Evolutionary conservation across 2,797 vertebrate species (phyloP), one percentile per base, ranked within the genome.

Genomic region (Sparidentex hasta): DNA sequence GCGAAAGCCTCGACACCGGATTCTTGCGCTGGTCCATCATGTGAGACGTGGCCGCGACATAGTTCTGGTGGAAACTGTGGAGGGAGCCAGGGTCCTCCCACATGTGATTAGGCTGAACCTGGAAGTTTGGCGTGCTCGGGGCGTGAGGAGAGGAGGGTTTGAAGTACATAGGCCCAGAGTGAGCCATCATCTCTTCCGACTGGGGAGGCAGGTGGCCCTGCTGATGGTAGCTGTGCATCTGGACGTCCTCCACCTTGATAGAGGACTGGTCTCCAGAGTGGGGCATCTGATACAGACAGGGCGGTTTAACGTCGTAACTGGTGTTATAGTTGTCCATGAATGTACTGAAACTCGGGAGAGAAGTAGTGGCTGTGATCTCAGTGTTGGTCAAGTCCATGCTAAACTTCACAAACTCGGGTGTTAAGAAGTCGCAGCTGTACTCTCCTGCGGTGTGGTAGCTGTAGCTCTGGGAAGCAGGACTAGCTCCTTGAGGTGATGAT

Each of bases 301-400:
- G 98, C 94, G 98, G 97, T 95, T 99, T 99, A 80, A 98, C 96
- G 96, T 99, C 98, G 97, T 98, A 99, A 93, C 96, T 93, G 80
- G 96, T 96, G 94, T 93, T 98, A 94, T 98, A 98, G 96, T 97
- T 97, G 96, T 99, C 98, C 96, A 98, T 97, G 96, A 96, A 96
- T 57, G 95, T 96, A 71, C 95, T 95, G 92, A 96, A 96, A 88
- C 95, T 96, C n/a, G 95, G 98, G 81, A 99, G 96, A 88, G 98
- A 98, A 85, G 98, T 98, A 86, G 98, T 98, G 90, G 97, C 97
- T 81, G 98, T 97, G 95, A 99, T 98, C 93, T 99, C 98, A 82
- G 98, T 99, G 96, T 99, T 99, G 96, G 98, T 99, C 95, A 99
- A 97, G 97, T 99, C 98, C 98, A 99, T 99, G 96, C 98, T 99